These are phyloP conservation scores for Poecilia velifera DNA, from an alignment of 2,797 vertebrate species.

Conservation along the genomic window DNA sequence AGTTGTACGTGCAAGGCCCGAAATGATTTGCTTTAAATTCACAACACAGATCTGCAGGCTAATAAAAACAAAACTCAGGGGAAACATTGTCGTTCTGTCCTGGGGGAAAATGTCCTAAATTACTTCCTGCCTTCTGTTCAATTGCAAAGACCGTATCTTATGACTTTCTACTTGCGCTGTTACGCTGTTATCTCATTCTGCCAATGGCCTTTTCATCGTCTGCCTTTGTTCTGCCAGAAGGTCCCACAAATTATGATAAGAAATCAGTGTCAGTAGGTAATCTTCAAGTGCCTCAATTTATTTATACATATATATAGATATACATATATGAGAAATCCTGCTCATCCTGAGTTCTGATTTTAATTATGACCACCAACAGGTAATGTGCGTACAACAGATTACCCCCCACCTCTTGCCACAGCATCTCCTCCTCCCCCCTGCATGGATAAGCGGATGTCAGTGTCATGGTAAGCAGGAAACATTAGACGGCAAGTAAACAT, in stretches of 20 bases:
- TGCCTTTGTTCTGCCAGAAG: constrained; percentile 33
- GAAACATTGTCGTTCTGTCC: neutral
- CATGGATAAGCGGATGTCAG: neutral
- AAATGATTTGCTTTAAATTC: constrained; percentile 25
- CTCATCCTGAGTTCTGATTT: neutral
- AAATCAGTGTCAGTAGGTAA: constrained; percentile 30
- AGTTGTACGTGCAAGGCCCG: constrained; percentile 35
- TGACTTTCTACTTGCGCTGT: constrained; percentile 19
- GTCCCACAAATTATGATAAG: constrained; percentile 31
- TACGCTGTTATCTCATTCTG: constrained; percentile 2
- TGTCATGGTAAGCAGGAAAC: neutral
- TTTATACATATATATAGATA: neutral
- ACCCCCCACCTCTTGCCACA: neutral
- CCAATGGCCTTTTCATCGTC: constrained; percentile 36
- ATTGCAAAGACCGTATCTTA: constrained; percentile 11
- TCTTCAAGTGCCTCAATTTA: constrained; percentile 10
- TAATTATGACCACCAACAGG: neutral
- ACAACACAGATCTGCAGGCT: constrained; percentile 17
- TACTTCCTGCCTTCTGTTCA: neutral
- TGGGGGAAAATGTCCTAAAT: neutral
- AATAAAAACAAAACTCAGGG: constrained; percentile 37
- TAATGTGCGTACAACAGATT: neutral
- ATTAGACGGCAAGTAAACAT: neutral
- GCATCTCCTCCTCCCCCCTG: neutral
- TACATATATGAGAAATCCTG: neutral